Conservation (phyloP, 2,888 invertebrate species). For the Drosophila ustulata region DNA sequence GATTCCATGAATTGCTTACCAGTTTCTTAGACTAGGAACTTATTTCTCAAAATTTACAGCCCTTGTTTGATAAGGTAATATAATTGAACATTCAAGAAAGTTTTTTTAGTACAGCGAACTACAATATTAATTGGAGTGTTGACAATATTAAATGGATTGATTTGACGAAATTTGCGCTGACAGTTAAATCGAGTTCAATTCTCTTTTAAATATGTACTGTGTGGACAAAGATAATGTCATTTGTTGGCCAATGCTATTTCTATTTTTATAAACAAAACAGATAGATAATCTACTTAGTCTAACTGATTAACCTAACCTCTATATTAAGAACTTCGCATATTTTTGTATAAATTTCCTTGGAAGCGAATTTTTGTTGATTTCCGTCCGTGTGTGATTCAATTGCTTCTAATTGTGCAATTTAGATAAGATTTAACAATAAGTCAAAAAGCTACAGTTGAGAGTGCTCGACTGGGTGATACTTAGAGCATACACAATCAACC, state of each 20-base stretch:
- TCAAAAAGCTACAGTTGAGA: too few relatives aligned
- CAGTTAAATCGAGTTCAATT: background rate
- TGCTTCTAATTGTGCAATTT: background rate
- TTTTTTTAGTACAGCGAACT: too few relatives aligned
- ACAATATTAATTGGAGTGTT: too few relatives aligned
- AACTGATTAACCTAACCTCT: background rate
- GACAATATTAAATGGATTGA: too few relatives aligned
- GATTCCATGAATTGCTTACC: background rate
- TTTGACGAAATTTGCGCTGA: background rate
- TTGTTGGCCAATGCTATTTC: background rate
- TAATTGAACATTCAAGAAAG: background rate
- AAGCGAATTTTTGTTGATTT: conserved; percentile 1
- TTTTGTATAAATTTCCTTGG: conserved; percentile 1
- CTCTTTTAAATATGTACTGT: background rate
- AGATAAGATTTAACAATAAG: conserved; percentile 1
- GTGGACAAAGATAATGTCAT: background rate
- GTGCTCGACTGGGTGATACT: too few relatives aligned
- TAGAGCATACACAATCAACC: too few relatives aligned
- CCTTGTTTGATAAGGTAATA: background rate
- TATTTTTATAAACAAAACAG: background rate
- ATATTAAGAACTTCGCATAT: background rate
- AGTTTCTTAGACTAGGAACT: background rate
- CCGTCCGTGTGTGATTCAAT: background rate
- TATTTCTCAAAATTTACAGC: conserved; percentile 13
- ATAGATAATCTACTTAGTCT: background rate